Conservation (phyloP, 2,113 vertebrate species). For the Dinomys branickii region DNA sequence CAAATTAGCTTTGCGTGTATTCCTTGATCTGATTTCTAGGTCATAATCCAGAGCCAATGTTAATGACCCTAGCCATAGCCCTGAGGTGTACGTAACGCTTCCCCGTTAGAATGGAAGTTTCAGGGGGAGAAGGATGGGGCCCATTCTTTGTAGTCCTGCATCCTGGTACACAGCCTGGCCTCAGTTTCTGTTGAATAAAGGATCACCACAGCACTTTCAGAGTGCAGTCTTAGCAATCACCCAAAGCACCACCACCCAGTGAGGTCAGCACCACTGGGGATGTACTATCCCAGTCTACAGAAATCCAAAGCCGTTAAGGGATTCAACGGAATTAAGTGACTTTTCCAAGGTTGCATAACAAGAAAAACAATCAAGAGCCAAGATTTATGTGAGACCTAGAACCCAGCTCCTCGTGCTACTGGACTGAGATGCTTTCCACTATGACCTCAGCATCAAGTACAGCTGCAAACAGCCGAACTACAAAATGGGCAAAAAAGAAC, state of each 20-base stretch:
- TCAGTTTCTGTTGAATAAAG: neutral
- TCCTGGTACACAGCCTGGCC: neutral
- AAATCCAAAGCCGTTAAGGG: neutral
- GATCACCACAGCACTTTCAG: neutral
- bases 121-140: neutral
- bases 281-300: rapidly evolving
- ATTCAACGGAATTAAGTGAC: neutral
- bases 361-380: neutral
- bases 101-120: neutral
- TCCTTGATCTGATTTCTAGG: neutral
- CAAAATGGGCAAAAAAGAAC: neutral
- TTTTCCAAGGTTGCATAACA: neutral
- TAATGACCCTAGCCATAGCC: neutral
- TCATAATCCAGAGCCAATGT: neutral
- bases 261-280: neutral
- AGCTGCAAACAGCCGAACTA: neutral
- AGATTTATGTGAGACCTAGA: neutral
- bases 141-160: neutral
- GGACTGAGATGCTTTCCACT: neutral
- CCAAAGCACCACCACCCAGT: neutral
- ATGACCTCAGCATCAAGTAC: neutral
- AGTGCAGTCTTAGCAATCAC: neutral
- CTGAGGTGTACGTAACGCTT: rapidly evolving
- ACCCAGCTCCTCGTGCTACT: neutral
- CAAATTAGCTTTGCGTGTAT: neutral